phyloP scores from a whole-genome alignment of 2,888 invertebrate species.

The Lithophane leautieri region DNA sequence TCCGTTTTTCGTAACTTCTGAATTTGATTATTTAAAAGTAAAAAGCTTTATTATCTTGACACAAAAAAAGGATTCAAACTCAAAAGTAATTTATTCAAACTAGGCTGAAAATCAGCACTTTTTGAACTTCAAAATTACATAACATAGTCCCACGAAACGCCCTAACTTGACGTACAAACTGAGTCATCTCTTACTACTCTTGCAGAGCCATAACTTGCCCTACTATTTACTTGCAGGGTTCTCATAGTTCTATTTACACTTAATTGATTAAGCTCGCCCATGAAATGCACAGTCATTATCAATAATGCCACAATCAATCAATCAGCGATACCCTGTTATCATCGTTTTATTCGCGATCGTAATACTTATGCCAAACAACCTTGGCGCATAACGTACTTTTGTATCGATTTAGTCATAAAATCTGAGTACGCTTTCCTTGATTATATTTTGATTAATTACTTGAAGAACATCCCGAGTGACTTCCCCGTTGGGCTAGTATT shows the following conservation, averaged over 20 bases:
- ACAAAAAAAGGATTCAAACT: background rate
- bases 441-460: constrained; percentile 10
- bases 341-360: constrained; percentile 38
- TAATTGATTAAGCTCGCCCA: background rate
- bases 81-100: background rate
- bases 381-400: constrained; percentile 13
- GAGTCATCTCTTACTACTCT: background rate
- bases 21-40: too few species aligned
- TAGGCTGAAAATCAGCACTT: too few species aligned
- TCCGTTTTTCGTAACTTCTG: background rate
- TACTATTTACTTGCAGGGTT: background rate
- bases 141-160: background rate
- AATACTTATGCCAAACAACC: constrained; percentile 16
- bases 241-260: constrained; percentile 21
- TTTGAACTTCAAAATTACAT: background rate
- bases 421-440: background rate
- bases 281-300: constrained; percentile 27
- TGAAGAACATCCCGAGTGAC: background rate
- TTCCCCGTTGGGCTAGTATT: background rate
- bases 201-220: background rate
- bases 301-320: constrained; percentile 41
- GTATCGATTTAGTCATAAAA: constrained; percentile 32
- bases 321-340: constrained; percentile 18
- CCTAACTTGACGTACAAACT: background rate
- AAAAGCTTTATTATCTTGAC: background rate